phyloP scores from a whole-genome alignment of 2,888 invertebrate species.

The Ellobium chinense region DNA sequence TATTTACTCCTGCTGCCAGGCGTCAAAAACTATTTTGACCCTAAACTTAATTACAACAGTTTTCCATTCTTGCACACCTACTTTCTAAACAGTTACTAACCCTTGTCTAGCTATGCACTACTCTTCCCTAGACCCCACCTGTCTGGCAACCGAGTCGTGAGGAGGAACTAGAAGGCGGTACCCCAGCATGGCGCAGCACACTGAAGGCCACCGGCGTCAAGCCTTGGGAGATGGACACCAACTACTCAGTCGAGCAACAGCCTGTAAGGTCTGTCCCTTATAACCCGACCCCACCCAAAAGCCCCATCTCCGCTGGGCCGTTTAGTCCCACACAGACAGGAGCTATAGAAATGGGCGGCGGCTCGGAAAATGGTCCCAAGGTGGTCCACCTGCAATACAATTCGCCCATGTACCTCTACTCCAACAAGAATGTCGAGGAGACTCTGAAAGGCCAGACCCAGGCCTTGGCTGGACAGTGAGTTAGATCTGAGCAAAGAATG shows the following conservation, averaged over 20 bases:
- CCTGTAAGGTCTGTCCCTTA: constrained; percentile 52
- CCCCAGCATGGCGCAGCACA: constrained; percentile 63
- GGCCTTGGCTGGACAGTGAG: constrained; percentile 54
- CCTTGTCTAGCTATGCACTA: no score
- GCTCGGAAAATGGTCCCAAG: constrained; percentile 57
- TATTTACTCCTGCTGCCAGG: no score
- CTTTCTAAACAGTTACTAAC: no score
- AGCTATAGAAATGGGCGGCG: constrained; percentile 27
- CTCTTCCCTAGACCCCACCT: constrained; percentile 27
- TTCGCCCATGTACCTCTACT: constrained; percentile 77
- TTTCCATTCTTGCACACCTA: no score
- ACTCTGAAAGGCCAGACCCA: constrained; percentile 72
- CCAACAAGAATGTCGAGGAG: constrained; percentile 73
- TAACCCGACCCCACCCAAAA: constrained; percentile 40
- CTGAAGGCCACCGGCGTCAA: constrained; percentile 58
- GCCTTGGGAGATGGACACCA: constrained; percentile 54
- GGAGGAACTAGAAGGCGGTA: constrained; percentile 17
- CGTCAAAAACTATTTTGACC: no score
- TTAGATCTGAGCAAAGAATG: constrained; percentile 13
- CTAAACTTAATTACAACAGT: no score
- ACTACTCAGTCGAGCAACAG: constrained; percentile 45
- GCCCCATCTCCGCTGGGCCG: constrained; percentile 51
- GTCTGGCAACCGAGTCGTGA: constrained; percentile 34
- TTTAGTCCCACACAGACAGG: constrained; percentile 46
- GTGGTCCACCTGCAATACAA: constrained; percentile 78